phyloP scores from a whole-genome alignment of 2,888 invertebrate species.

The Agrotis exclamationis region DNA sequence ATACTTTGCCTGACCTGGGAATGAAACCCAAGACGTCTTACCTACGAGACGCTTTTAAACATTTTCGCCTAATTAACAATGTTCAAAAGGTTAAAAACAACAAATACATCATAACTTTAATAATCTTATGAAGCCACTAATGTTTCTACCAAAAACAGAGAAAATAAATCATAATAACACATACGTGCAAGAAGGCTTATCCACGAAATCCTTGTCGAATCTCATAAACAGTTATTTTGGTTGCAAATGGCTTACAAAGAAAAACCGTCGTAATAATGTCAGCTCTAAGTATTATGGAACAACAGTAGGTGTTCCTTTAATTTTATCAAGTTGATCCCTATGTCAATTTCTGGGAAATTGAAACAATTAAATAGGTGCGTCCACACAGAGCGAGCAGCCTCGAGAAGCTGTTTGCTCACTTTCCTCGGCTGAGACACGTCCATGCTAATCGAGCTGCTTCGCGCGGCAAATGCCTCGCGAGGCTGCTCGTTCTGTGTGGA shows the following conservation, averaged over 20 bases:
- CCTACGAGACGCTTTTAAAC: no score
- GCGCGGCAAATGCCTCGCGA: no score
- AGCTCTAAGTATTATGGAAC: constrained; percentile 13
- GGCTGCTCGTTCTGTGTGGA: no score
- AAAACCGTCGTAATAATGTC: constrained; percentile 14
- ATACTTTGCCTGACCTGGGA: no score
- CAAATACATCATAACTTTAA: neutral
- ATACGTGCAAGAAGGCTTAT: constrained; percentile 44
- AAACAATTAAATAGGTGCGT: neutral
- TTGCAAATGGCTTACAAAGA: constrained; percentile 38
- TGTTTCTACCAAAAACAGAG: neutral
- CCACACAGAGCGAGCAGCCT: no score
- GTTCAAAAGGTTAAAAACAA: neutral
- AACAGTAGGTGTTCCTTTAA: constrained; percentile 6
- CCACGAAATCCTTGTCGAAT: constrained; percentile 38
- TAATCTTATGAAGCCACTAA: constrained; percentile 1
- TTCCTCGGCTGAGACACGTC: no score
- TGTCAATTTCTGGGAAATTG: constrained; percentile 8
- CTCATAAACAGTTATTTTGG: constrained; percentile 33
- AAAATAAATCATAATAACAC: constrained; percentile 28
- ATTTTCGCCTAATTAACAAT: no score
- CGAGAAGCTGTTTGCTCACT: no score
- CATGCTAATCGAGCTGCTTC: no score
- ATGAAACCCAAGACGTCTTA: no score
- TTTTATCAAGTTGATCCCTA: constrained; percentile 2